Evolutionary conservation across 2,888 invertebrate genomes (phyloP).

Genomic region (Linnaemya vulpina): DNA sequence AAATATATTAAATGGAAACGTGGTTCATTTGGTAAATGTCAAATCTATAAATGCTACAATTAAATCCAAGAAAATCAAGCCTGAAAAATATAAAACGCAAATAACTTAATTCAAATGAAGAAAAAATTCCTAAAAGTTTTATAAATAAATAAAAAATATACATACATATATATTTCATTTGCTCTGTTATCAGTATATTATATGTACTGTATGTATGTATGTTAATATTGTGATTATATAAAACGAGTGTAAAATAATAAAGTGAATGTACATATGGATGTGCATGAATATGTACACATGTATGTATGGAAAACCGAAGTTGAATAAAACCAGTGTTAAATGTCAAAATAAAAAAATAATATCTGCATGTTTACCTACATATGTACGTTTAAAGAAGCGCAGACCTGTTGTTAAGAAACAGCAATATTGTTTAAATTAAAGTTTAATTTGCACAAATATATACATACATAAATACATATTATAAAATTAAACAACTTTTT

Average conservation of each 20-base stretch:
- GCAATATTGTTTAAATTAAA: conserved; percentile 19
- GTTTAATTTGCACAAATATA: background rate
- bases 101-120: background rate
- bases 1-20: conserved; percentile 27
- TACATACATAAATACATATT: background rate
- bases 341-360: conserved; percentile 45
- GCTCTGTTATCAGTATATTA: conserved; percentile 59
- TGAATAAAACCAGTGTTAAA: conserved; percentile 56
- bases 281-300: too few relatives aligned
- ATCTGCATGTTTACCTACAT: background rate
- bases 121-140: conserved; percentile 23
- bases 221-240: conserved; percentile 9
- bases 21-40: conserved; percentile 56
- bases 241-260: conserved; percentile 37
- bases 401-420: background rate
- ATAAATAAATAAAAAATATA: conserved; percentile 21
- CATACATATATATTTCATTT: conserved; percentile 36
- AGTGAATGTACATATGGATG: conserved; percentile 28
- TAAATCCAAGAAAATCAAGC: background rate
- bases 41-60: conserved; percentile 36
- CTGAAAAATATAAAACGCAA: conserved; percentile 17
- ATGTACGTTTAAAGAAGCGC: background rate
- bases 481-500: conserved; percentile 13
- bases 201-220: background rate
- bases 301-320: conserved; percentile 30